Conservation (phyloP, 2,888 invertebrate genomes). For the Drosophila sordidapex region DNA sequence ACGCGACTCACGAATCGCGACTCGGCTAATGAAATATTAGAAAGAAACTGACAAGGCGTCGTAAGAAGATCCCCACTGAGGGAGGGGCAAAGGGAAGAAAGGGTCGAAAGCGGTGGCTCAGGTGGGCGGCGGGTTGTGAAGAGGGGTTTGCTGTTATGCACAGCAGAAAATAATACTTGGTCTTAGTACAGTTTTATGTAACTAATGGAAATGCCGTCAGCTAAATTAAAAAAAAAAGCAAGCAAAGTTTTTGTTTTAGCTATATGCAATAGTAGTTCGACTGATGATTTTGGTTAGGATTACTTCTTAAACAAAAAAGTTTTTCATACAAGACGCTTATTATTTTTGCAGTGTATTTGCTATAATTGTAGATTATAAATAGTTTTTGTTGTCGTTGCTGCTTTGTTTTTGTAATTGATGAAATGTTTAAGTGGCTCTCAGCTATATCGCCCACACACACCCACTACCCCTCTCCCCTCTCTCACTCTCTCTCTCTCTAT, state of each 20-base stretch:
- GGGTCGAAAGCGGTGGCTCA: neutral
- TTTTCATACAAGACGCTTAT: neutral
- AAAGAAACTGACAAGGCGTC: constrained; percentile 67
- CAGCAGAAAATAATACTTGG: constrained; percentile 4
- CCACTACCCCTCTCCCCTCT: neutral
- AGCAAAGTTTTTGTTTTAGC: neutral
- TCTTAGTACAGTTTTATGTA: neutral
- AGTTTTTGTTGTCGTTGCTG: constrained; percentile 11
- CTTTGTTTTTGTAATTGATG: constrained; percentile 52
- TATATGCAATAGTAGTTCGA: neutral
- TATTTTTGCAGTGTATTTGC: constrained; percentile 7
- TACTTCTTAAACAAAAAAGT: neutral
- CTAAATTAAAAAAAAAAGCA: neutral
- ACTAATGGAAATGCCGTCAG: neutral
- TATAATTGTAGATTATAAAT: constrained; percentile 55
- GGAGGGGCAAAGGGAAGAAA: neutral
- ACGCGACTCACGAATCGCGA: constrained; percentile 62
- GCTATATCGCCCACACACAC: constrained; percentile 12
- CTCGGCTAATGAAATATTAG: constrained; percentile 72
- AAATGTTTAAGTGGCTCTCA: constrained; percentile 51
- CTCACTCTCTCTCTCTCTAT: constrained; percentile 6
- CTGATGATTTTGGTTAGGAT: neutral
- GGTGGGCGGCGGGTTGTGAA: too few relatives aligned
- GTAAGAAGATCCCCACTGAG: constrained; percentile 54
- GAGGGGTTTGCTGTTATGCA: neutral